Evolutionary conservation across 2,113 vertebrate species (phyloP), one percentile per base, ranked within the genome.

Genomic region (Pachycephala philippinensis): DNA sequence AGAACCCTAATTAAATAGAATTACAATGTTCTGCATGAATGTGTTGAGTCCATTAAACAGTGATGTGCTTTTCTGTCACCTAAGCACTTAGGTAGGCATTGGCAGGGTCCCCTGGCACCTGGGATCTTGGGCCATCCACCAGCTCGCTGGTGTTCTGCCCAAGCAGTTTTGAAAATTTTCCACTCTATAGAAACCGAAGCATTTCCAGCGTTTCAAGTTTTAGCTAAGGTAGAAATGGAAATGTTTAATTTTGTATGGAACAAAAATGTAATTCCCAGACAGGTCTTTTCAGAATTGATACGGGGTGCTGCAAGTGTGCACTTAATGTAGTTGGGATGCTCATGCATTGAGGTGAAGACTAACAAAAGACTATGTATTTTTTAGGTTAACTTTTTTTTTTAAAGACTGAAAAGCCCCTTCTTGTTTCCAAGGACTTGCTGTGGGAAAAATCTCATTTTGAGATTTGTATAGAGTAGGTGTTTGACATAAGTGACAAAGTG

Each of bases 401-500:
- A 40, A 5, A 13, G 40, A 33, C 44, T 87, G 77, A 91, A 97
- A 92, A 93, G 49, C n/a, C 33, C 39, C 17, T 91, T 84, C 60
- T 91, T 85, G 47, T 59, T 95, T 47, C 47, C 40, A 78, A 47
- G 56, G 79, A 90, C 52, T 84, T 88, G 56, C 92, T 84, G 68
- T 88, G 37, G 79, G 44, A 59, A 37, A 59, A 59, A 59, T 66
- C 65, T 93, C 15, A 1, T 88, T 89, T 75, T 90, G 64, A 93
- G 86, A 60, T 87, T 71, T 84, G 28, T 90, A 13, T 69, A n/a
- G 92, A 75, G 88, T 93, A 75, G 80, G 83, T 94, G 72, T 95
- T 95, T 86, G 71, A 84, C 92, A 65, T 87, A 87, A 95, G 77
- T 87, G 83, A 71, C 77, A 92, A 92, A 65, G 61, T 59, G 35